These are phyloP conservation scores for Otus scops DNA, from an alignment of 2,797 vertebrate genomes.

Conservation along the genomic window DNA sequence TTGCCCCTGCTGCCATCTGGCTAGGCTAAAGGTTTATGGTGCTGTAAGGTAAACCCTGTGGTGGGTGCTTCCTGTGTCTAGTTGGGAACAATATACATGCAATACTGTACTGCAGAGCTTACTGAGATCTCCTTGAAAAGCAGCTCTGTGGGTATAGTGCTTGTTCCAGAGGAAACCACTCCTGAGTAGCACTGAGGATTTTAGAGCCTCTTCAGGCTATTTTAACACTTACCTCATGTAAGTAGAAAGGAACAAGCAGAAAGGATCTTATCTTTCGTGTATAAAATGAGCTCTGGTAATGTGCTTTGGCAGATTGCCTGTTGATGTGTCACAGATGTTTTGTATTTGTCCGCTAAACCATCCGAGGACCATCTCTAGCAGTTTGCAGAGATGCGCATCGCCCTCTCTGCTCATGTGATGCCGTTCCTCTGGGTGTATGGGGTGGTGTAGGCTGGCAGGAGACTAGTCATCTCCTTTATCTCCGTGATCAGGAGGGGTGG, in stretches of 20 bases:
- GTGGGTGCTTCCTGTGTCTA: not conserved
- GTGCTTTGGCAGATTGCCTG: not conserved
- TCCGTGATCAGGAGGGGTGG: not conserved
- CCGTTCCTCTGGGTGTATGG: not conserved
- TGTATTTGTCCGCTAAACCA: not conserved
- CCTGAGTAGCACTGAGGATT: not conserved
- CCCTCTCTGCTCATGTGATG: not conserved
- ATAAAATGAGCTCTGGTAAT: not conserved
- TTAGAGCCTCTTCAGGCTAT: not conserved
- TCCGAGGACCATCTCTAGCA: not conserved
- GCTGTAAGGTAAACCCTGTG: not conserved
- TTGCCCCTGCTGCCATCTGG: not conserved
- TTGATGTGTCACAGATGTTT: not conserved
- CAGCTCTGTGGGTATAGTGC: not conserved
- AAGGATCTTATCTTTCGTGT: not conserved
- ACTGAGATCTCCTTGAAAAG: not conserved
- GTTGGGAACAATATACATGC: not conserved
- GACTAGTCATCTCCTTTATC: not conserved
- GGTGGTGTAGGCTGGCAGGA: not conserved
- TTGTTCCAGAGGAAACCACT: not conserved
- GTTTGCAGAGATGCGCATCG: fast-evolving
- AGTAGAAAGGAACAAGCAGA: not conserved
- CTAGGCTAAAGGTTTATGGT: not conserved
- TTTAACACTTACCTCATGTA: not conserved
- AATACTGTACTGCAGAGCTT: not conserved